Evolutionary conservation across 2,888 invertebrate genomes (phyloP).

Genomic region (Lasioglossum calceatum): DNA sequence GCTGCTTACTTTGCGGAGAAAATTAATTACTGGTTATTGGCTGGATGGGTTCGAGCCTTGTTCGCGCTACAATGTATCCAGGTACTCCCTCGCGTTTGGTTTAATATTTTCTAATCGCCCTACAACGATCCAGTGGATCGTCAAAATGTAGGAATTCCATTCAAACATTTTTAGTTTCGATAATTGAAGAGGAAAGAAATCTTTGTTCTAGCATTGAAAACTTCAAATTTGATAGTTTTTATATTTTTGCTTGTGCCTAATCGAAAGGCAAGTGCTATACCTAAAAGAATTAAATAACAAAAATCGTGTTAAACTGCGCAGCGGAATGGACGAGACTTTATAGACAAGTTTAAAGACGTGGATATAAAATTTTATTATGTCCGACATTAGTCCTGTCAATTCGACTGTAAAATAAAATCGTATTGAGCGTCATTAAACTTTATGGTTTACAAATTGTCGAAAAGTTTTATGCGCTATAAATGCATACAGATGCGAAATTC

Average conservation of each 20-base stretch:
- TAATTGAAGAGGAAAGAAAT: not conserved
- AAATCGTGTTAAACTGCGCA: not conserved
- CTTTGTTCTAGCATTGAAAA: no score
- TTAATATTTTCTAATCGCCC: not conserved
- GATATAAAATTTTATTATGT: not conserved
- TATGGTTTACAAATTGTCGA: not conserved
- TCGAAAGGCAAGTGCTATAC: not conserved
- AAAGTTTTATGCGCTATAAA: conserved; percentile 1
- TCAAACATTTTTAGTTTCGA: not conserved
- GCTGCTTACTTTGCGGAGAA: not conserved
- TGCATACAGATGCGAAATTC: not conserved
- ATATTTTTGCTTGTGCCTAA: not conserved
- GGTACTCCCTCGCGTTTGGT: not conserved
- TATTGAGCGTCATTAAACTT: not conserved
- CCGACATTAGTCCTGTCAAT: not conserved
- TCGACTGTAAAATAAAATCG: not conserved
- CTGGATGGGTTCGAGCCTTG: not conserved
- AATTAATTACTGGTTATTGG: not conserved
- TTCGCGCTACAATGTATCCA: not conserved
- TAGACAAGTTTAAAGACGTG: not conserved
- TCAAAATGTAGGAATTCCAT: not conserved
- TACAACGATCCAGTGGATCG: not conserved
- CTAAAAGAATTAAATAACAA: not conserved
- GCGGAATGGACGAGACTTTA: not conserved
- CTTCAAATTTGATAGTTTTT: not conserved